A percentile compares a stretch with the other conserved stretches of the same genome.
Conservation (phyloP, 2,888 invertebrate species). For the Spodoptera exigua region DNA sequence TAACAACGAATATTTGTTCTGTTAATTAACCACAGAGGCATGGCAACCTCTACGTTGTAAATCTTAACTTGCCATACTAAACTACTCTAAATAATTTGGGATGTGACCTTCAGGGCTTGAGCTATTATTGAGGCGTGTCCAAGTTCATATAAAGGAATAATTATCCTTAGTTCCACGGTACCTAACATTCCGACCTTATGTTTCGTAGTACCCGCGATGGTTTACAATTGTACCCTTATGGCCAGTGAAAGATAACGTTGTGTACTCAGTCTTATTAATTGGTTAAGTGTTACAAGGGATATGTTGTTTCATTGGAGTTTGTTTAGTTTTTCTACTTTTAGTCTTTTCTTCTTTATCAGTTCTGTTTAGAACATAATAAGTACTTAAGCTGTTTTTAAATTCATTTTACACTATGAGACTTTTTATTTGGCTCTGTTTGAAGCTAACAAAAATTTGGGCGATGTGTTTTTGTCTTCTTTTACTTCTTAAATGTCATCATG, state of each 20-base stretch:
- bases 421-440: no score
- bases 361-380: no score
- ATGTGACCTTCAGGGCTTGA: conserved; percentile 20
- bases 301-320: conserved; percentile 12
- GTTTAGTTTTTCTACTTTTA: conserved; percentile 1
- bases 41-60: conserved; percentile 2
- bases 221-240: conserved; percentile 44
- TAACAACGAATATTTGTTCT: conserved; percentile 11
- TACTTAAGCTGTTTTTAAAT: neutral
- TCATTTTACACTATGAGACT: neutral
- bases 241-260: conserved; percentile 32
- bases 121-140: conserved; percentile 18
- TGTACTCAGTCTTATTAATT: conserved; percentile 43
- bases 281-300: conserved; percentile 21
- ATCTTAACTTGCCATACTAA: conserved; percentile 1
- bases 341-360: neutral
- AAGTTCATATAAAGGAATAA: conserved; percentile 42
- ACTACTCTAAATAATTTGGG: conserved; percentile 13
- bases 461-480: no score
- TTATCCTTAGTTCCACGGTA: conserved; percentile 14
- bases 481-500: no score
- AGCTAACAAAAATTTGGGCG: no score
- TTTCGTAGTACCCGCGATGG: conserved; percentile 25
- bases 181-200: conserved; percentile 15
- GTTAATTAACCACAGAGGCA: conserved; percentile 22